Evolutionary conservation across 2,113 vertebrate genomes (phyloP).

Genomic region (Struthidea cinerea): DNA sequence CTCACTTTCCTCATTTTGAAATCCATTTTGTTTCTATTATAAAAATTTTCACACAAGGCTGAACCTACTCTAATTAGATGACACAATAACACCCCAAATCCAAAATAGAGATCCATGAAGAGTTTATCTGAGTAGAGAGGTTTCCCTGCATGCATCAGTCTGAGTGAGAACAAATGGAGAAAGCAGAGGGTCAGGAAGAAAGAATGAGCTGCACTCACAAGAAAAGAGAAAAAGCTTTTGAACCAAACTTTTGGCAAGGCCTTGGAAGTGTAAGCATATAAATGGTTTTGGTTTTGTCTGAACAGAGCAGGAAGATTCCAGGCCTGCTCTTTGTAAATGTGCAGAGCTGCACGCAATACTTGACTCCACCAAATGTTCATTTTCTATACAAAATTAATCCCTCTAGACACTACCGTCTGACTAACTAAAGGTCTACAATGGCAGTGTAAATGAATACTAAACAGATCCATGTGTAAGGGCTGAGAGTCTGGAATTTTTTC

Average conservation of each 20-base stretch:
- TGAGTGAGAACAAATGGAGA: background rate
- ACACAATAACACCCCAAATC: background rate
- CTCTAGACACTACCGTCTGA: background rate
- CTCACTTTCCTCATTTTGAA: background rate
- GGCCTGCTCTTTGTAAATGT: background rate
- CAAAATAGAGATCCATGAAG: background rate
- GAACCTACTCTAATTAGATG: background rate
- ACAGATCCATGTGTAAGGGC: background rate
- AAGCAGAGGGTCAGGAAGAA: background rate
- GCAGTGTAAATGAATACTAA: background rate
- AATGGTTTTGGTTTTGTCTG: background rate
- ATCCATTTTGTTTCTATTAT: background rate
- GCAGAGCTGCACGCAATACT: background rate
- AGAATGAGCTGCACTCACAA: background rate
- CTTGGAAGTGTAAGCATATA: background rate
- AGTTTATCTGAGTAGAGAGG: background rate
- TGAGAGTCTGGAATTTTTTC: background rate
- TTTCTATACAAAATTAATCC: background rate
- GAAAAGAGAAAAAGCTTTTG: background rate
- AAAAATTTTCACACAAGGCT: background rate
- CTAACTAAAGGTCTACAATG: background rate
- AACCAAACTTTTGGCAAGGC: background rate
- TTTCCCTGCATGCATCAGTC: background rate
- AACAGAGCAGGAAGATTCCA: background rate
- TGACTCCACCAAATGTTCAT: background rate